Evolutionary conservation across 2,797 vertebrate species (phyloP), one percentile per base, ranked within the genome.

Genomic region (Gambusia yucatana): DNA sequence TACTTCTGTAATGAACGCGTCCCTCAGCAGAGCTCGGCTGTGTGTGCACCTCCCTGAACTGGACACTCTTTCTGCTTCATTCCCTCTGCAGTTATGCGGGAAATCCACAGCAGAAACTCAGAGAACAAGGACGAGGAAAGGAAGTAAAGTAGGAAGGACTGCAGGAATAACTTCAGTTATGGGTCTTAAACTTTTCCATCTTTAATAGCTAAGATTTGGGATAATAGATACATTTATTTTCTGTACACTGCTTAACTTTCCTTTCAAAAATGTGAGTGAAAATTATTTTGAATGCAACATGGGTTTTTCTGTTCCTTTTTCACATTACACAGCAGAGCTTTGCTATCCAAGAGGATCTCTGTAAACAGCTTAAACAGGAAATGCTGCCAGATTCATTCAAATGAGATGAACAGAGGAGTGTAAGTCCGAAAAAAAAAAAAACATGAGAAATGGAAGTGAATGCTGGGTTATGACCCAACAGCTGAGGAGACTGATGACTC

Each of bases 401-500:
- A 80, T 75, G 57, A 80, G 74, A 82, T 77, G 39, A 88, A 76
- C 44, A 14, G 69, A 57, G 67, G 71, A 80, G 47, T 67, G 25
- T 28, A 33, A 81, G 69, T 30, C 57, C 44, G 20, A 30, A 30
- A 48, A 6, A 20, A 5, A 47, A 67, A 75, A 82, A 73, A 82
- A 84, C 85, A 75, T 88, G 89, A 73, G 41, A 86, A 89, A 87
- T 87, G 80, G 88, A 93, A 92, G 90, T 87, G 74, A 75, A 72
- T 84, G 82, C 72, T 73, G 94, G 96, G 96, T 95, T 84, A 75
- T 0, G 88, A 77, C 94, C 95, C 96, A 97, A 92, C 91, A 82
- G 86, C 89, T 93, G 83, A 88, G 87, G 90, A 93, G 94, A 95
- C 93, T 94, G 91, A 94, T 86, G 94, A 95, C 91, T 90, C 88